Evolutionary conservation across 2,888 invertebrate species (phyloP), one percentile per base, ranked within the genome.

Genomic region (Phyllotreta cruciferae): DNA sequence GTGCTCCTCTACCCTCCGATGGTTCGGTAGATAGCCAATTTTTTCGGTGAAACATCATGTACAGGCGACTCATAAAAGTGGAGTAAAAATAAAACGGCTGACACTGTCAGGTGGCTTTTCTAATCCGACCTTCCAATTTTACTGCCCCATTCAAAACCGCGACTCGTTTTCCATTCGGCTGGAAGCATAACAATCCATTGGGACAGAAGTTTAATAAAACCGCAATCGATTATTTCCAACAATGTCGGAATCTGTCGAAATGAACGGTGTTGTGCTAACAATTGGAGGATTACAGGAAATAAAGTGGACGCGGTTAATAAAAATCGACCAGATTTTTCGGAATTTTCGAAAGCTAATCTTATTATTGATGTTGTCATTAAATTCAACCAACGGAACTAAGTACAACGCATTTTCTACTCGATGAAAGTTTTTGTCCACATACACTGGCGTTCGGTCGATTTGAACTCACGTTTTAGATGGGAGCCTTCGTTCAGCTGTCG

Each of bases 81-180:
- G 34, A 52, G 39, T 60, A 52, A 60, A 60, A 60, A 53, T 35
- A 37, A 60, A 60, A 58, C 36, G 52, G 52, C 60, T 53, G 60
- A 60, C 60, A 55, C 47, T 60, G 63, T 63, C 63, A 63, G 60
- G 56, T 63, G 60, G 60, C 45, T 50, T 35, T 50, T 60, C 60
- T 60, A 63, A 63, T 63, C 60, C 60, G 42, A 63, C 56, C 56
- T 63, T 60, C 63, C 60, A 63, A 60, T 63, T 63, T 63, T 63
- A 60, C 52, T 55, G 63, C 52, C 38, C 56, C 45, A 63, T 63
- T 63, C 60, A 60, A 44, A 24, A 52, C 37, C 52, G 37, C 2
- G 37, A 13, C 52, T 52, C 52, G 36, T 4, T 37, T 47, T 47
- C 11, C 47, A 47, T 8, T 6, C 7, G 9, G 4, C 13, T n/a